Evolutionary conservation across 2,888 invertebrate genomes (phyloP), one percentile per base, ranked within the genome.

Genomic region (Therioaphis trifolii): DNA sequence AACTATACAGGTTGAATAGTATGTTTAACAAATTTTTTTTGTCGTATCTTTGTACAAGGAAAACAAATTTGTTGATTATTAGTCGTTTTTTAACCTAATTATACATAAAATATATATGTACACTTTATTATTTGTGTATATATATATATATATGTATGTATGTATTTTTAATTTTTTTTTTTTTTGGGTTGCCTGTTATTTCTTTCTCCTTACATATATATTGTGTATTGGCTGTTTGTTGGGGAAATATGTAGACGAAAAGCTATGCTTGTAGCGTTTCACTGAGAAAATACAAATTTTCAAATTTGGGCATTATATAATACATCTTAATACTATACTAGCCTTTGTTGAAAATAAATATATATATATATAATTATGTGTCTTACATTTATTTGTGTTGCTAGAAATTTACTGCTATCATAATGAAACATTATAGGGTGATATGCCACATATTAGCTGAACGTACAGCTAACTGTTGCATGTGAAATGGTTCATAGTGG

Each of bases 161-260:
- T 71, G n/a, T 49, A 74, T 58, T 80, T 52, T 21, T 49, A 49
- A 72, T 29, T 75, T 35, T n/a, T 21, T 85, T 86, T 79, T 85
- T 86, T 85, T 82, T 85, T 85, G 79, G 84, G 84, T 86, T 82
- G 82, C 82, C 82, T 82, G 72, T 82, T 82, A 63, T 72, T 82
- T 80, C 71, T 80, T 80, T 72, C 63, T 72, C 72, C 29, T 72
- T 82, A 55, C 49, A 72, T 61, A 72, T 58, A 49, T 63, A 61
- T 72, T 82, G 72, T 82, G 72, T 82, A 82, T 82, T 82, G 82
- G 82, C 82, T 82, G 82, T 82, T 82, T 82, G 72, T 63, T 82
- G 72, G 82, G 82, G 82, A 82, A 21, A 49, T 49, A 80, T 35
- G 82, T 82, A 82, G 82, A 82, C 74, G 72, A 63, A 82, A 80